A percentile compares a stretch with the other conserved stretches of the same genome.
These are phyloP conservation scores for Anguilla megastoma DNA, from an alignment of 2,797 vertebrate genomes.

Conservation along the genomic window DNA sequence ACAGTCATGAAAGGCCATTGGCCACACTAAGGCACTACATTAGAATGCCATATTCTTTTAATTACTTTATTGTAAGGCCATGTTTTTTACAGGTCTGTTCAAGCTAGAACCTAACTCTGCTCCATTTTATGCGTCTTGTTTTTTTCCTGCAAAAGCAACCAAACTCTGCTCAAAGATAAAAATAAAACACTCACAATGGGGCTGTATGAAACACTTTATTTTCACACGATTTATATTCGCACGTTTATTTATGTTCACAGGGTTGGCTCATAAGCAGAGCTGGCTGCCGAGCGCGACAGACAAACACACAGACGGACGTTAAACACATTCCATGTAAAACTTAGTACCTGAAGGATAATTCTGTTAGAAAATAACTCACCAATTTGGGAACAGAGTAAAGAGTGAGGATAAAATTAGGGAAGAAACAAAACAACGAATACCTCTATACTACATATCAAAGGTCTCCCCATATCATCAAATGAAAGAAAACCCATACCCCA, in stretches of 20 bases:
- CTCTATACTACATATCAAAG: neutral
- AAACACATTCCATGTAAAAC: slow-evolving; percentile 10
- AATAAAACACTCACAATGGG: neutral
- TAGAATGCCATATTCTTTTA: neutral
- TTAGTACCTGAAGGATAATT: slow-evolving; percentile 5
- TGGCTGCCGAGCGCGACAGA: neutral
- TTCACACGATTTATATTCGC: slow-evolving; percentile 5
- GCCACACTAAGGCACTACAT: neutral
- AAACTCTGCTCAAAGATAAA: neutral
- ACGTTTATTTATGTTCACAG: slow-evolving; percentile 4
- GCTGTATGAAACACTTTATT: slow-evolving; percentile 17
- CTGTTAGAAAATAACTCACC: slow-evolving; percentile 2
- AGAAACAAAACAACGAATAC: neutral
- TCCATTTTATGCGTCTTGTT: neutral
- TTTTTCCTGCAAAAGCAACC: neutral
- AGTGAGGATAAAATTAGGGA: neutral
- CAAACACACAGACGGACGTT: slow-evolving; percentile 8
- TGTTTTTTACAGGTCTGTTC: neutral
- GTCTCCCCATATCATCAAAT: neutral
- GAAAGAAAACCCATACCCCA: neutral
- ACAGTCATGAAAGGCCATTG: neutral
- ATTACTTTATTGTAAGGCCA: neutral
- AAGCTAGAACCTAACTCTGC: neutral
- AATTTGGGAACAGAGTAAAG: neutral
- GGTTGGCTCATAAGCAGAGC: slow-evolving; percentile 4